Evolutionary conservation across 92 coral and sea anemone genomes (phyloP).

Genomic region (Parazoanthus atlanticus): DNA sequence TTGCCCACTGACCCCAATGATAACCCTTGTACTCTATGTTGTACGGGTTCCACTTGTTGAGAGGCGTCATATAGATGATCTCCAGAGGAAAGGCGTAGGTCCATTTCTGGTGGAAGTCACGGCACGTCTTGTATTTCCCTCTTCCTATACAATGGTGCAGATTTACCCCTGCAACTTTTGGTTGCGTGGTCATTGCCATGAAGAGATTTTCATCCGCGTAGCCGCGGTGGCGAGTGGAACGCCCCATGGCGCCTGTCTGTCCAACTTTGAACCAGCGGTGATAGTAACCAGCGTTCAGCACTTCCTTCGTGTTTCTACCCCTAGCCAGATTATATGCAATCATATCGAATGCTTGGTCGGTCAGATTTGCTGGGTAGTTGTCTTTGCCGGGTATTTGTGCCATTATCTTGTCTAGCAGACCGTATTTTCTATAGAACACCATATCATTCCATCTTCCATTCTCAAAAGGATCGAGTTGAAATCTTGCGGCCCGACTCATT

Average conservation of each 20-base stretch:
- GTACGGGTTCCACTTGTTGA: slow-evolving; percentile 53
- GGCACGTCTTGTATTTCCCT: slow-evolving; percentile 23
- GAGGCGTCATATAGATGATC: slow-evolving; percentile 51
- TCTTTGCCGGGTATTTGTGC: slow-evolving; percentile 88
- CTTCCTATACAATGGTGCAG: slow-evolving; percentile 53
- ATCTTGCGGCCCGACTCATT: slow-evolving; percentile 65
- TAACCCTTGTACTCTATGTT: slow-evolving; percentile 36
- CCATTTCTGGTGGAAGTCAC: slow-evolving; percentile 38
- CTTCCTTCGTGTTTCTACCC: slow-evolving; percentile 34
- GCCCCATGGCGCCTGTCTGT: slow-evolving; percentile 87
- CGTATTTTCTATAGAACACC: slow-evolving; percentile 14
- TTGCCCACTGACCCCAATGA: background rate
- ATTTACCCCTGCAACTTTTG: slow-evolving; percentile 81
- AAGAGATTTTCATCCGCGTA: slow-evolving; percentile 81
- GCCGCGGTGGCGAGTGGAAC: slow-evolving; percentile 85
- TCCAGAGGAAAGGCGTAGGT: slow-evolving; percentile 49
- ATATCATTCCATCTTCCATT: slow-evolving; percentile 52
- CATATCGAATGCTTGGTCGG: slow-evolving; percentile 77
- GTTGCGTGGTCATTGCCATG: slow-evolving; percentile 95
- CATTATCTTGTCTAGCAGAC: slow-evolving; percentile 43
- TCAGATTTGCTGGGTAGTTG: slow-evolving; percentile 77
- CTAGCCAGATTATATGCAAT: slow-evolving; percentile 60
- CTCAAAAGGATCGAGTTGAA: slow-evolving; percentile 72
- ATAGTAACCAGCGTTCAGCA: slow-evolving; percentile 74
- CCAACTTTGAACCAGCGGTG: slow-evolving; percentile 90